Evolutionary conservation across 2,797 vertebrate genomes (phyloP).

Genomic region (Synanceia verrucosa): DNA sequence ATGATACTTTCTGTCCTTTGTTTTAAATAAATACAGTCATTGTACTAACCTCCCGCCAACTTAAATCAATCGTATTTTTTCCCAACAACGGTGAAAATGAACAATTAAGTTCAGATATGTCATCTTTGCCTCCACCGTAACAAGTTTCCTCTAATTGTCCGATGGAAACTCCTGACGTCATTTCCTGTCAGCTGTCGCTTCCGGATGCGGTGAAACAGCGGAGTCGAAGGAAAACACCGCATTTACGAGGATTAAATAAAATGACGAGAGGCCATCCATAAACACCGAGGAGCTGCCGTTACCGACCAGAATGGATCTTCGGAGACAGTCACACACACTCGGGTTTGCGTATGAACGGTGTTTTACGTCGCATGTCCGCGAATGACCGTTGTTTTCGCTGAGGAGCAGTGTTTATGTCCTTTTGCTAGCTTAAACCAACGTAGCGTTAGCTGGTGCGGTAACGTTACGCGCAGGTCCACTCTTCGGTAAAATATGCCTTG

Average conservation of each 20-base stretch:
- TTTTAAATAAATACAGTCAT: background rate
- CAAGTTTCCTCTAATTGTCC: slow-evolving; percentile 55
- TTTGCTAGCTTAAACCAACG: slow-evolving; percentile 68
- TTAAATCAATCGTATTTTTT: background rate
- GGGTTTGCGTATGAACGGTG: background rate
- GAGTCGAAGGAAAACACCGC: slow-evolving; percentile 62
- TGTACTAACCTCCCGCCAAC: background rate
- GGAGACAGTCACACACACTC: background rate
- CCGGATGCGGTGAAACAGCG: slow-evolving; percentile 73
- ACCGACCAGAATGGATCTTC: background rate
- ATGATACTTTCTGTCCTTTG: background rate
- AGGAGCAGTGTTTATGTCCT: slow-evolving; percentile 61
- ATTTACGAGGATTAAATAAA: slow-evolving; percentile 65
- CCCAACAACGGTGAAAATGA: background rate
- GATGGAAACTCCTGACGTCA: slow-evolving; percentile 53
- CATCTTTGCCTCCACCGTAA: slow-evolving; percentile 22
- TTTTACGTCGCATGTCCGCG: background rate
- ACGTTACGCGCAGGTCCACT: slow-evolving; percentile 18
- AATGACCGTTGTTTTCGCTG: slow-evolving; percentile 23
- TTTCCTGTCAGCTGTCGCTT: slow-evolving; percentile 74
- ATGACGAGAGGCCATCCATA: slow-evolving; percentile 38
- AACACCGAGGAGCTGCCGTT: slow-evolving; percentile 12
- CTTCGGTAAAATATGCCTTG: background rate
- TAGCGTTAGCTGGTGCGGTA: slow-evolving; percentile 65
- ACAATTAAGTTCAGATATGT: slow-evolving; percentile 30